Evolutionary conservation across 2,113 vertebrate genomes (phyloP), one percentile per base, ranked within the genome.

Genomic region (Noturus placidus): DNA sequence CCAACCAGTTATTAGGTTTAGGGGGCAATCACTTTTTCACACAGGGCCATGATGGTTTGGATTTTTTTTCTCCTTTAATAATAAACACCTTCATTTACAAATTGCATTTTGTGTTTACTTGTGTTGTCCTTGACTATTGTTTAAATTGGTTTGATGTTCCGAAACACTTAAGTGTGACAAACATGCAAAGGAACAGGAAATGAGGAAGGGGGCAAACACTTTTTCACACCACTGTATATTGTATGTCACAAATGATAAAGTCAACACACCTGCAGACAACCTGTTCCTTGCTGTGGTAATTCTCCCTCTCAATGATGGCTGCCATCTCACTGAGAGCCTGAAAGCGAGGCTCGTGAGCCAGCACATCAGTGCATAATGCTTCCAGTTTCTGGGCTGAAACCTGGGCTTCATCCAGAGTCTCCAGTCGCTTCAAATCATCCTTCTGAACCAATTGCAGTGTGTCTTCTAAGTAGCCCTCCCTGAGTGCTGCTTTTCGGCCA

Each of bases 311-410:
- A n/a, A 99, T 95, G 86, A 92, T 6, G 0, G 84, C 67, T 0
- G 96, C 94, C 87, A 97, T 97, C 91, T 97, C 92, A 0, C 93
- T 93, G 76, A 99, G 93, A 59, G 96, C 94, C 19, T 81, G 79
- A 91, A 99, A 97, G 19, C 96, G 95, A 6, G 96, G 96, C 83
- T 93, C 96, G 65, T 95, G 94, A 89, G 97, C 95, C n/a, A 95
- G 89, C 2, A 96, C 95, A 65, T 97, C 95, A 0, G 97, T 95
- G 63, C 93, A 94, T 56, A 99, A 94, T 11, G 96, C 96, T 91
- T 96, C 95, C 89, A 99, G 92, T 52, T 95, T 96, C 83, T 94
- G 96, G n/a, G 92, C 94, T 22, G 95, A 91, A 0, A 92, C 96
- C 79, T 96, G 95, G 70, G 94, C 92, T 15, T 94, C 93, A 82